These are phyloP conservation scores for Notoglanidium macrostoma DNA, from an alignment of 2,797 vertebrate genomes.

Conservation along the genomic window DNA sequence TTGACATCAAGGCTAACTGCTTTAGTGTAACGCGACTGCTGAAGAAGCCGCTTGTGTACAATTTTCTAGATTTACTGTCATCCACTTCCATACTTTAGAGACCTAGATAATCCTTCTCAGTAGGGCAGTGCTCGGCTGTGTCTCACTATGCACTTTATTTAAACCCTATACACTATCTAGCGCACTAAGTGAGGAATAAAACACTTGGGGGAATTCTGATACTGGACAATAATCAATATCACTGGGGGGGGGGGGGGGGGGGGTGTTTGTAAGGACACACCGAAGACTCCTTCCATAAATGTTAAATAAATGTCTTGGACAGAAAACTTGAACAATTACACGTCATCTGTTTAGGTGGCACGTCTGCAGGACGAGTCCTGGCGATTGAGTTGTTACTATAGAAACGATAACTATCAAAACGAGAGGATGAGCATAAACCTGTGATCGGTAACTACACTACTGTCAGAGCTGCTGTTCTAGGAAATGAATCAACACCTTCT, in stretches of 20 bases:
- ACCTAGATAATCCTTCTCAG: neutral
- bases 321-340: neutral
- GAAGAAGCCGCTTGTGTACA: neutral
- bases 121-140: neutral
- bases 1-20: neutral
- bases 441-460: neutral
- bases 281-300: neutral
- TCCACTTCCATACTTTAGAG: neutral
- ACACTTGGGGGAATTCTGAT: neutral
- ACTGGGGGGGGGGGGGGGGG: too few relatives aligned
- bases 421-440: neutral
- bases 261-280: neutral
- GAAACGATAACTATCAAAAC: neutral
- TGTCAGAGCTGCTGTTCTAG: neutral
- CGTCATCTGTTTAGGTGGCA: neutral
- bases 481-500: neutral
- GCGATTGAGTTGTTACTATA: neutral
- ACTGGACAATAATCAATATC: neutral
- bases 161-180: neutral
- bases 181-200: neutral
- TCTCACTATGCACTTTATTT: neutral
- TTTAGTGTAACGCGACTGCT: neutral
- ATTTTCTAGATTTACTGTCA: slow-evolving; percentile 8
- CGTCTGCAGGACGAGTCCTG: neutral
- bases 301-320: neutral